Evolutionary conservation across 2,113 vertebrate genomes (phyloP).

Genomic region (Archilochus colubris): DNA sequence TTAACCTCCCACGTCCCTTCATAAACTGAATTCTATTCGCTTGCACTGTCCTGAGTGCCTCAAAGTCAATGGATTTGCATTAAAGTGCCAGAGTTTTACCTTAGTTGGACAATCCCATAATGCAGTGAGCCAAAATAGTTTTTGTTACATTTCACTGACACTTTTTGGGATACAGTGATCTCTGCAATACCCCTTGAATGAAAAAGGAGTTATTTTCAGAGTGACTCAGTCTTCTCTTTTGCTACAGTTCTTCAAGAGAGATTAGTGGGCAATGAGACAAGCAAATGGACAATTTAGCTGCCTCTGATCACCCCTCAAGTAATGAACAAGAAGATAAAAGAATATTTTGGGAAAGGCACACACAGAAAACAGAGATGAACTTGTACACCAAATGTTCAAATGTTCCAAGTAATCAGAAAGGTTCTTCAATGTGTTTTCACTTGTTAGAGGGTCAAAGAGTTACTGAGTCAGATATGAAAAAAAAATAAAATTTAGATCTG

Average conservation of each 20-base stretch:
- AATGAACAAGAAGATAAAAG: not conserved
- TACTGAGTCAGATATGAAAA: not conserved
- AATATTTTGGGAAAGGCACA: not conserved
- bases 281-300: not conserved
- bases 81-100: not conserved
- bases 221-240: not conserved
- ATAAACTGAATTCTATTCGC: not conserved
- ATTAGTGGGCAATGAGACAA: not conserved
- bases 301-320: not conserved
- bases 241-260: not conserved
- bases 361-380: constrained; percentile 4
- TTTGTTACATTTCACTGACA: not conserved
- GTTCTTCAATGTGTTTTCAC: not conserved
- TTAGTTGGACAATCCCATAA: not conserved
- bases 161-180: not conserved
- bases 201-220: not conserved
- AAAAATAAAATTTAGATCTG: not conserved
- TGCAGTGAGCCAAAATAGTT: not conserved
- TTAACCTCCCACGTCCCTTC: constrained; percentile 1
- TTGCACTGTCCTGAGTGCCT: not conserved
- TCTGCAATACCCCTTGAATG: not conserved
- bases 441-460: not conserved
- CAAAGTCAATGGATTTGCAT: not conserved
- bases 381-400: not conserved
- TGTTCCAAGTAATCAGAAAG: constrained; percentile 9